These are phyloP conservation scores for Stigmatopora nigra DNA, from an alignment of 2,113 vertebrate genomes.

Conservation along the genomic window DNA sequence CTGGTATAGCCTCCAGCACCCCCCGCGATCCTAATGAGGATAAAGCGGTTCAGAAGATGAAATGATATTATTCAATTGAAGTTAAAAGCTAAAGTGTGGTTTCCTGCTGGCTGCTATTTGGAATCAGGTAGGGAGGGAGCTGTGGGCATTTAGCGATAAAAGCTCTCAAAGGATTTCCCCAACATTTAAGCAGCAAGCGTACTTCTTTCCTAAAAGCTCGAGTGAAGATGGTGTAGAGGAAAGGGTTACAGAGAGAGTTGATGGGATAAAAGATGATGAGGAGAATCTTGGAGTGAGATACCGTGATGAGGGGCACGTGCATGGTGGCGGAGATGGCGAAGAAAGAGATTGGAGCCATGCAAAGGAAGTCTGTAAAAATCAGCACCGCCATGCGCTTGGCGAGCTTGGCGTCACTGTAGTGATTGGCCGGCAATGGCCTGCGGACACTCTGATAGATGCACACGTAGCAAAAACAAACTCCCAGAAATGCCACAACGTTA, in stretches of 20 bases:
- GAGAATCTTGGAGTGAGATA: constrained; percentile 89
- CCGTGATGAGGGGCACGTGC: constrained; percentile 84
- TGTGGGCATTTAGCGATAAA: constrained; percentile 72
- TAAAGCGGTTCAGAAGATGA: too few species aligned
- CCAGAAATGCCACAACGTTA: constrained; percentile 78
- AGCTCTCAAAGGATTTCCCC: constrained; percentile 70
- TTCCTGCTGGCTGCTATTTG: constrained; percentile 29
- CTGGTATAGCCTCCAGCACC: too few species aligned
- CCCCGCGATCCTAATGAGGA: too few species aligned
- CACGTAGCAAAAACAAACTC: constrained; percentile 82
- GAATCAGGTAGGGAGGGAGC: constrained; percentile 52
- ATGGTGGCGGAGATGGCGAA: constrained; percentile 90
- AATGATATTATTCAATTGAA: too few species aligned
- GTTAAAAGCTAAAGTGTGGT: constrained; percentile 11
- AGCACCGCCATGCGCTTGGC: constrained; percentile 91
- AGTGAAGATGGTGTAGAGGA: constrained; percentile 89
- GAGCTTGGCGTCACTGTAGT: constrained; percentile 79
- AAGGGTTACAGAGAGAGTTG: constrained; percentile 91
- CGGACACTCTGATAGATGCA: constrained; percentile 82
- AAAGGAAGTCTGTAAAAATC: constrained; percentile 91
- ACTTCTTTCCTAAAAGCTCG: constrained; percentile 82
- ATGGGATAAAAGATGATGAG: constrained; percentile 91
- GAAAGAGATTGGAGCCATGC: constrained; percentile 92
- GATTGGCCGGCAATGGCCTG: constrained; percentile 76
- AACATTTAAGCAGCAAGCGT: constrained; percentile 75